phyloP scores from a whole-genome alignment of 2,797 vertebrate species.

The Anas flavirostris region DNA sequence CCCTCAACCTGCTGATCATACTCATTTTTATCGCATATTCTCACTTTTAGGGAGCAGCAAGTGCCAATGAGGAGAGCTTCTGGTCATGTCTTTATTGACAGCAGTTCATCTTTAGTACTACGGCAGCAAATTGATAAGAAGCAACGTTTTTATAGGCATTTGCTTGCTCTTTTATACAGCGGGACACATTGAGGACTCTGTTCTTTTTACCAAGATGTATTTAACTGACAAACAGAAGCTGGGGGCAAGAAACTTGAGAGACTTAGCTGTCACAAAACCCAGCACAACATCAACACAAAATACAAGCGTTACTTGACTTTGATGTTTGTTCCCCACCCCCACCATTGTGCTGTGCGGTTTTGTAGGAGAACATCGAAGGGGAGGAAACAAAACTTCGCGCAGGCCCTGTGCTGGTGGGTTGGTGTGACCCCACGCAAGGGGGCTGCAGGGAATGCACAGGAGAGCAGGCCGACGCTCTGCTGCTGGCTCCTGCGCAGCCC shows the following conservation, averaged over 20 bases:
- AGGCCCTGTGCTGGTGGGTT: too few relatives aligned
- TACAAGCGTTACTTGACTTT: neutral
- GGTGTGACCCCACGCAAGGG: too few relatives aligned
- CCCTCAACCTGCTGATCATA: too few relatives aligned
- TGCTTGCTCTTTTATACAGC: neutral
- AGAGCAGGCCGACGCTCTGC: neutral
- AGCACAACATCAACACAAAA: neutral
- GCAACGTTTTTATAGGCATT: neutral
- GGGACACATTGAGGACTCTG: neutral
- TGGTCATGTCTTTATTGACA: neutral
- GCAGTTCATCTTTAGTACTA: neutral
- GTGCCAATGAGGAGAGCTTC: neutral
- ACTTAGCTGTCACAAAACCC: neutral
- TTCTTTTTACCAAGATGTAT: neutral
- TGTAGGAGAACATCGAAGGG: neutral
- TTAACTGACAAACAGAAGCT: neutral
- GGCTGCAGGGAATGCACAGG: neutral
- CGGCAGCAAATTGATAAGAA: conserved; percentile 28
- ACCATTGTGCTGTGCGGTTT: neutral
- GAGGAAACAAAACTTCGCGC: neutral
- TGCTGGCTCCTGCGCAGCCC: neutral
- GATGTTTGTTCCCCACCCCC: neutral
- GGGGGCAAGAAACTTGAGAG: neutral
- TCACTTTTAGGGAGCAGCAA: neutral
- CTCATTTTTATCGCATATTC: neutral